Percentiles rank a stretch among this genome's conserved stretches.
phyloP scores from a whole-genome alignment of 2,113 vertebrate genomes.

The Phycodurus eques region DNA sequence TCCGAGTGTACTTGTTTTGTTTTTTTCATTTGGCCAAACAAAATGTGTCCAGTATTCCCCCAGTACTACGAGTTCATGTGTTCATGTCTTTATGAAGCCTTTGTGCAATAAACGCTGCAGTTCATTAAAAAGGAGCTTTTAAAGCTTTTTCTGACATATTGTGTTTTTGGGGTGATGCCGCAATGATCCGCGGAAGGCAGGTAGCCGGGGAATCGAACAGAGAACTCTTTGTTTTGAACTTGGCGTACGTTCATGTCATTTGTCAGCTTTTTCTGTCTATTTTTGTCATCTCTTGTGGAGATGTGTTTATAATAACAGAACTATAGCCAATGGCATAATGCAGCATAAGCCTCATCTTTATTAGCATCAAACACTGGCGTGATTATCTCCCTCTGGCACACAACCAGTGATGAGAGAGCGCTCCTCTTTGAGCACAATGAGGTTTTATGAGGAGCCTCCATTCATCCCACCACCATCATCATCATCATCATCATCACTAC shows the following conservation, averaged over 20 bases:
- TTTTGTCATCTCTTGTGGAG: not conserved
- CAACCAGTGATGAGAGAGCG: constrained; percentile 34
- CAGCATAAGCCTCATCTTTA: not conserved
- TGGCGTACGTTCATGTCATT: constrained; percentile 38
- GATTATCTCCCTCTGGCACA: not conserved
- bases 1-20: not conserved
- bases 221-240: constrained; percentile 46
- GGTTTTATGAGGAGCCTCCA: constrained; percentile 44
- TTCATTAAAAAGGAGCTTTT: constrained; percentile 17
- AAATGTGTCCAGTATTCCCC: not conserved
- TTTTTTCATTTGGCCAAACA: constrained; percentile 4
- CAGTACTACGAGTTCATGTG: constrained; percentile 15
- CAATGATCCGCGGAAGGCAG: constrained; percentile 28
- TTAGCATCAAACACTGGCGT: constrained; percentile 9
- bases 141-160: not conserved
- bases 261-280: not conserved
- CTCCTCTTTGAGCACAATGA: constrained; percentile 41
- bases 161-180: not conserved
- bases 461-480: constrained; percentile 45
- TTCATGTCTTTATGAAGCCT: constrained; percentile 12
- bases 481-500: constrained; percentile 44
- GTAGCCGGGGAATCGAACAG: constrained; percentile 33
- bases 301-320: not conserved
- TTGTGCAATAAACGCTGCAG: constrained; percentile 37
- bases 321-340: not conserved